Conservation (phyloP, 2,888 invertebrate species). For the Cantharis rufa region DNA sequence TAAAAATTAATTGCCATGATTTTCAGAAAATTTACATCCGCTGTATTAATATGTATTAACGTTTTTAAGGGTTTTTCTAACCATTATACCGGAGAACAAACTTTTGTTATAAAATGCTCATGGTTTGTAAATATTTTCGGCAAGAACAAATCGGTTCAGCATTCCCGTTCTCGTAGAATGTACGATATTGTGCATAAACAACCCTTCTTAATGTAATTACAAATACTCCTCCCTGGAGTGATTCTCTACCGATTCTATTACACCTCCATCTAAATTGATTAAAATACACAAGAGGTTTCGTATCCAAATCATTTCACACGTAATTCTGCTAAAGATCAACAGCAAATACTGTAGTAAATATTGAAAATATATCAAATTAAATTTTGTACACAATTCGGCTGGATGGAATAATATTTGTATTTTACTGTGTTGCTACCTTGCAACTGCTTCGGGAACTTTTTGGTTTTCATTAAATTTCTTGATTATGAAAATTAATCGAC, state of each 20-base stretch:
- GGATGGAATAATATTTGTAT: background rate
- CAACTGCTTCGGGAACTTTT: background rate
- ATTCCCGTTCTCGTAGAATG: background rate
- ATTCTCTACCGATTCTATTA: background rate
- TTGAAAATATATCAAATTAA: background rate
- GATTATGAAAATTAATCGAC: background rate
- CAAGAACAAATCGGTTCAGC: background rate
- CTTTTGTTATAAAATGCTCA: background rate
- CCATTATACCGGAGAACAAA: background rate
- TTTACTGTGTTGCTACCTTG: background rate
- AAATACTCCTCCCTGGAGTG: background rate
- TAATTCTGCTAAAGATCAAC: background rate
- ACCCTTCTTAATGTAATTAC: background rate
- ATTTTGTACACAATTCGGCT: background rate
- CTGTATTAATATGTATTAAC: too few relatives aligned
- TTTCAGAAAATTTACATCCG: too few relatives aligned
- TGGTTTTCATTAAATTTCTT: background rate
- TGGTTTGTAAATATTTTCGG: background rate
- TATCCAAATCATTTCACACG: background rate
- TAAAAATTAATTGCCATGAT: too few relatives aligned
- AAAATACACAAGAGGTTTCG: background rate
- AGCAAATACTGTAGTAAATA: background rate
- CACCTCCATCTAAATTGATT: background rate
- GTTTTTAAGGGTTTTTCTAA: too few relatives aligned
- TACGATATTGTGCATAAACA: background rate